Percentiles rank a stretch among this genome's conserved stretches.
Evolutionary conservation across 2,797 vertebrate species (phyloP).

Genomic region (Myotis pilosus): DNA sequence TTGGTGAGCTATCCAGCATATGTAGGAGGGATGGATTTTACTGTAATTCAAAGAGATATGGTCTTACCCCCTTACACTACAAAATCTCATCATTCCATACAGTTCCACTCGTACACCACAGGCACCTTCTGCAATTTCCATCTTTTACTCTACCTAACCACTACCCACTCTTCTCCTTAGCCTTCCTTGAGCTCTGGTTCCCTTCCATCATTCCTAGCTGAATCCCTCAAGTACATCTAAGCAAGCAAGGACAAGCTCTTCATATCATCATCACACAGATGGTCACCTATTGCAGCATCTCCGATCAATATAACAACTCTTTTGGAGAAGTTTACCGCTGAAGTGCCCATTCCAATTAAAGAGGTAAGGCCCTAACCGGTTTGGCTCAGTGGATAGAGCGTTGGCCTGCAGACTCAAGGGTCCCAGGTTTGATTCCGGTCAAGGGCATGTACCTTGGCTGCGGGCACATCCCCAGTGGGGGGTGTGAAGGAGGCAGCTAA

Average conservation of each 20-base stretch:
- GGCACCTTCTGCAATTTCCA: not conserved
- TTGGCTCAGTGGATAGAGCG: no score
- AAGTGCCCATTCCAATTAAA: not conserved
- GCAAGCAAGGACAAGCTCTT: not conserved
- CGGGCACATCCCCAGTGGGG: no score
- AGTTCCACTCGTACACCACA: not conserved
- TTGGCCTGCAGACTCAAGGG: no score
- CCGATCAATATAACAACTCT: not conserved
- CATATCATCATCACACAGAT: not conserved
- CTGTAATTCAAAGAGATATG: not conserved
- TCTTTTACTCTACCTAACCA: not conserved
- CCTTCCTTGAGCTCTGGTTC: not conserved
- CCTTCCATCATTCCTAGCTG: not conserved
- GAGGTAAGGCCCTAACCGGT: not conserved
- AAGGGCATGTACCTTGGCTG: no score
- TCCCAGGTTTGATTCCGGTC: no score
- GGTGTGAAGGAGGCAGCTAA: no score
- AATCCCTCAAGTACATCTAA: not conserved
- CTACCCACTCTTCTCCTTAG: not conserved
- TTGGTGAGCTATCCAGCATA: not conserved
- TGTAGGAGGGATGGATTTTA: not conserved
- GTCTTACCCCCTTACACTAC: not conserved
- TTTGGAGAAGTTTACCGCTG: not conserved
- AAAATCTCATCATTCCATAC: not conserved
- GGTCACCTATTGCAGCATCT: not conserved